Base-by-base conservation (phyloP, 1,140 invertebrate genomes). In the Macrocentrus cingulum region DNA sequence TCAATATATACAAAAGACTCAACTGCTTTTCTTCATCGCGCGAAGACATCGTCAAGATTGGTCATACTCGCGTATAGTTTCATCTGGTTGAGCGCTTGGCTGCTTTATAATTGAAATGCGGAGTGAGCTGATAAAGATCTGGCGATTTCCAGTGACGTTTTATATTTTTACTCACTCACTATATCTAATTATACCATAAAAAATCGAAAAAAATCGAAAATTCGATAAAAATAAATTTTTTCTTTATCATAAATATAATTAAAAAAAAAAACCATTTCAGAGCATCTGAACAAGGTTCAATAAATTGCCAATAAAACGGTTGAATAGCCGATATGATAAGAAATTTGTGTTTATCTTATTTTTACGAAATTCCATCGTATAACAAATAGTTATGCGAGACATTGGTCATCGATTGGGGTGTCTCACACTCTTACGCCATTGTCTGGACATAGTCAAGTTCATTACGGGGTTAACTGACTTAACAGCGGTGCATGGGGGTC, bases 381-480 rank as follows among this genome's bases (percentile, higher is more conserved):
- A 11, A n/a, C 9, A 18, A n/a, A 36, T 39, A 36, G 39, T 52
- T 20, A 20, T 19, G 7, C 8, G 13, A 23, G 16, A 22, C 15
- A 16, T 29, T 29, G 9, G 25, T 29, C 25, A 9, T 29, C 25
- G 25, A 29, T 29, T 16, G 16, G 20, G 36, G 18, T 39, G 50
- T 39, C 18, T 23, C 34, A 19, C 2, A 52, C n/a, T n/a, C 50
- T 42, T 29, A 51, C 49, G 49, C 49, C 49, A 51, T 37, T 51
- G 49, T 5, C 34, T 18, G 25, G n/a, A n/a, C 42, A 22, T 61
- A 16, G 56, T 51, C 50, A 60, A 53, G 61, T 66, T 63, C 45
- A 63, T n/a, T 36, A 51, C 16, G 32, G 64, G 64, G 64, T 66
- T 66, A 66, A 66, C 54, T 66, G 61, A 66, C 62, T 66, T 55